Percentiles rank a stretch among this genome's conserved stretches.
These are phyloP conservation scores for Protonemura montana DNA, from an alignment of 2,888 invertebrate genomes.

Conservation along the genomic window DNA sequence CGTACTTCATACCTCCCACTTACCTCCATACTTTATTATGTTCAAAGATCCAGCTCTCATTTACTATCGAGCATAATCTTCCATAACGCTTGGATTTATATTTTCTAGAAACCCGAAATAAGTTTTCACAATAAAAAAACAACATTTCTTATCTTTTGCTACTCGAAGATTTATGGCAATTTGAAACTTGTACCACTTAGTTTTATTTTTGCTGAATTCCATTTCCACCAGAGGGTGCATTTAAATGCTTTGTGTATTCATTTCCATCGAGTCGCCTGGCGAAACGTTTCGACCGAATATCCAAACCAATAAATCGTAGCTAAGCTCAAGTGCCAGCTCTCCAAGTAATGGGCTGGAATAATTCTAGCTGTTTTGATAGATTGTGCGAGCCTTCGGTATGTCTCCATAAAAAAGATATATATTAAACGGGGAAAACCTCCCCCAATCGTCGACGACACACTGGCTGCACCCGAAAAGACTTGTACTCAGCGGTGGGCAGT, in stretches of 20 bases:
- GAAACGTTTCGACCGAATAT: conserved; percentile 1
- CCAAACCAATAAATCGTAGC: conserved; percentile 19
- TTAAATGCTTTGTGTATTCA: conserved; percentile 18
- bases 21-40: not conserved
- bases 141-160: not conserved
- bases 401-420: conserved; percentile 30
- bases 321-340: not conserved
- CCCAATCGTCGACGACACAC: conserved; percentile 13
- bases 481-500: not conserved
- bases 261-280: not conserved
- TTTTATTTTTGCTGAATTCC: not conserved
- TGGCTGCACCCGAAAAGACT: conserved; percentile 7
- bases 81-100: not conserved
- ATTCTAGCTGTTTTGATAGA: conserved; percentile 32
- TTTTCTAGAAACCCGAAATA: not conserved
- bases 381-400: conserved; percentile 1
- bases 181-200: not conserved
- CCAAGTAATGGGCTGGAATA: conserved; percentile 28
- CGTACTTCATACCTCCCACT: not conserved
- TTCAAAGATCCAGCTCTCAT: not conserved
- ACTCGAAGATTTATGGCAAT: not conserved
- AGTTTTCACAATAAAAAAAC: not conserved
- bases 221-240: not conserved
- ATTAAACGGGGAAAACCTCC: conserved; percentile 28
- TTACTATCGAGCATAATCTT: not conserved